Conservation (phyloP, 2,888 invertebrate genomes). For the Pterostichus madidus region DNA sequence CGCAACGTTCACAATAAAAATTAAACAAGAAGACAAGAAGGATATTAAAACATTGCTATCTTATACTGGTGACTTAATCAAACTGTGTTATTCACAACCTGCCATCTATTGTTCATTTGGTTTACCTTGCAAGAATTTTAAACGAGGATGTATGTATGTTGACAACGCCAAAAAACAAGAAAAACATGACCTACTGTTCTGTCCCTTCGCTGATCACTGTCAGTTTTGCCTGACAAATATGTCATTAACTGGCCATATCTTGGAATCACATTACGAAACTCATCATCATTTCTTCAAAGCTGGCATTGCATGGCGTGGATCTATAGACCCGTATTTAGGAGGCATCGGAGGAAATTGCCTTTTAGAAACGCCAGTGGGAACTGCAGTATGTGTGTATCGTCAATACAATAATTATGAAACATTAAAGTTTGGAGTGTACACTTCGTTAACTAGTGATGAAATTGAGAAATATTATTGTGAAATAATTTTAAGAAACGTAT, state of each 20-base stretch:
- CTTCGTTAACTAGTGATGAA: neutral
- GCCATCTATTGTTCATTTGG: neutral
- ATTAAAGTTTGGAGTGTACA: neutral
- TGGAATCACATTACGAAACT: neutral
- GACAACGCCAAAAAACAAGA: conserved; percentile 8
- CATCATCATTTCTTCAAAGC: neutral
- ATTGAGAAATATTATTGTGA: conserved; percentile 12
- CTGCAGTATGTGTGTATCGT: neutral
- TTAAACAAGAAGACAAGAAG: neutral
- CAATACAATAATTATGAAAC: neutral
- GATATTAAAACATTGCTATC: neutral
- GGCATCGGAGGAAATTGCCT: conserved; percentile 1
- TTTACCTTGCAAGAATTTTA: neutral
- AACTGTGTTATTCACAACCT: neutral
- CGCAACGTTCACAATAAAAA: neutral
- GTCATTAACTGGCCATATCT: neutral
- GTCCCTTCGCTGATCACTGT: neutral
- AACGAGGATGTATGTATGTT: neutral
- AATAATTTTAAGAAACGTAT: neutral
- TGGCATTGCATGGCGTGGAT: neutral
- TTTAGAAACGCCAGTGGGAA: neutral
- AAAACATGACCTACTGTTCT: conserved; percentile 6
- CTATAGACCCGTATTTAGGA: neutral
- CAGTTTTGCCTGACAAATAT: conserved; percentile 18
- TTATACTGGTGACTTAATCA: neutral